Conservation (phyloP, 2,888 invertebrate genomes). For the Entomobrya proxima region DNA sequence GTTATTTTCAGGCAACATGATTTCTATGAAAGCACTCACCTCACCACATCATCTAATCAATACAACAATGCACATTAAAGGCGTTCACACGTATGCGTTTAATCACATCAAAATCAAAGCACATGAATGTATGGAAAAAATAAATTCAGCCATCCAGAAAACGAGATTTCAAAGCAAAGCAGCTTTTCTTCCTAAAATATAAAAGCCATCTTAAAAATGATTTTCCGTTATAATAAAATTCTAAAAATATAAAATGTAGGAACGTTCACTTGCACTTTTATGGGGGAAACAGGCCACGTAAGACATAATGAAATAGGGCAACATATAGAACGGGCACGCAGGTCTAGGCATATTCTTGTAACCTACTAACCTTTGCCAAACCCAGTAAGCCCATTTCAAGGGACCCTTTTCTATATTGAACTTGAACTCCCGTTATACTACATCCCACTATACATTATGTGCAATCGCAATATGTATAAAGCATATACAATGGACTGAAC, state of each 20-base stretch:
- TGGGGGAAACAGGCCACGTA: too few species aligned
- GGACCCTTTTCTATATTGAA: neutral
- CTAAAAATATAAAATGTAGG: neutral
- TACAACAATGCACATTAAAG: neutral
- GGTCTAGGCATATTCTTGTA: neutral
- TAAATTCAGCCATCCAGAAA: neutral
- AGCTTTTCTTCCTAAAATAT: too few species aligned
- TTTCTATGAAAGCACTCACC: neutral
- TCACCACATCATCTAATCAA: too few species aligned
- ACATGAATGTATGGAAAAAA: neutral
- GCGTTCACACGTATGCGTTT: neutral
- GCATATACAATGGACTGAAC: too few species aligned
- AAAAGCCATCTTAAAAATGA: too few species aligned
- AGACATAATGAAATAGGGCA: too few species aligned
- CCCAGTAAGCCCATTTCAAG: too few species aligned
- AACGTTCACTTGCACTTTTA: too few species aligned
- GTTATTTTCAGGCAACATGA: neutral
- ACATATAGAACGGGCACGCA: too few species aligned
- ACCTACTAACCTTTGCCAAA: neutral
- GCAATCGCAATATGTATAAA: too few species aligned
- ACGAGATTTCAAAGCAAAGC: neutral
- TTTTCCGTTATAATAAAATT: too few species aligned
- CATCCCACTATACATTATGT: neutral
- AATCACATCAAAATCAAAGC: neutral
- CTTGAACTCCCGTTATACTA: slow-evolving; percentile 45